Percentiles rank a stretch among this genome's conserved stretches.
Conservation (phyloP, 2,113 vertebrate species). For the Falcunculus frontatus region DNA sequence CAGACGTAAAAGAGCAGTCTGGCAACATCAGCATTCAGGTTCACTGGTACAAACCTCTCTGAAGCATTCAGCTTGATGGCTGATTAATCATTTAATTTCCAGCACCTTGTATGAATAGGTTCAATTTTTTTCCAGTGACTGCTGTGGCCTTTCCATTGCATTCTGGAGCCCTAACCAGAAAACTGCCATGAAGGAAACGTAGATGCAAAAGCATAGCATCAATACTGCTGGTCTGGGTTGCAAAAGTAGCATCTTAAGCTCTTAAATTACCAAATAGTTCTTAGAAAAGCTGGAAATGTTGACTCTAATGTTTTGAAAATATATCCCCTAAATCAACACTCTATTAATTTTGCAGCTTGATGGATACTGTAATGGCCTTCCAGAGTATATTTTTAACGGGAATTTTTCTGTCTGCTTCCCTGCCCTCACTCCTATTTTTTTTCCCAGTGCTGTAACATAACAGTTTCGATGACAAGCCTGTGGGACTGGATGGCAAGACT, state of each 20-base stretch:
- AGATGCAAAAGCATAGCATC: not conserved
- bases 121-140: not conserved
- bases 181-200: not conserved
- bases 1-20: not conserved
- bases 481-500: not conserved
- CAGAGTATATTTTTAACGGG: not conserved
- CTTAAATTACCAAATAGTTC: not conserved
- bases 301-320: not conserved
- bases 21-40: not conserved
- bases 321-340: not conserved
- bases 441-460: not conserved
- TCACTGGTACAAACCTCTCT: not conserved
- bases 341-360: not conserved
- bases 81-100: conserved; percentile 17
- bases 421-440: not conserved
- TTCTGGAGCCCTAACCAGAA: not conserved
- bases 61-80: not conserved
- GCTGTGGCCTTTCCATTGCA: not conserved
- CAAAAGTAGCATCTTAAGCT: not conserved
- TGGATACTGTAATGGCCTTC: not conserved
- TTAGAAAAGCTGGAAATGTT: not conserved
- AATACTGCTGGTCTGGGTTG: not conserved
- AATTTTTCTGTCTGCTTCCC: not conserved
- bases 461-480: not conserved
- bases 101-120: not conserved